Percentiles rank a stretch among this genome's conserved stretches.
Conservation (phyloP, 2,797 vertebrate genomes). For the Sebastes oblongus region DNA sequence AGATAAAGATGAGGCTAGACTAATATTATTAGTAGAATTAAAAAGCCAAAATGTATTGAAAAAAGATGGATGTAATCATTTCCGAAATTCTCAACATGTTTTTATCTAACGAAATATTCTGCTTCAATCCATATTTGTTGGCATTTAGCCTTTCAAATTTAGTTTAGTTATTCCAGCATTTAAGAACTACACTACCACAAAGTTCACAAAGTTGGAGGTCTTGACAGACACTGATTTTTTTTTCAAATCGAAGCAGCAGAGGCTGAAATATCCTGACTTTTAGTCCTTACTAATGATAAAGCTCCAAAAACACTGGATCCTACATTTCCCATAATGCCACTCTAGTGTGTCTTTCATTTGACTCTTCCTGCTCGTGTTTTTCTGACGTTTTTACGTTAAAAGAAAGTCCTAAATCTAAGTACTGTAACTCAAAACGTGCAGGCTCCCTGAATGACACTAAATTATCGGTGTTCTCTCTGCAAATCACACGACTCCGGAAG, state of each 20-base stretch:
- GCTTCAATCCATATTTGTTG: no score
- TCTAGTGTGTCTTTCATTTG: not conserved
- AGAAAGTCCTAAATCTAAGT: not conserved
- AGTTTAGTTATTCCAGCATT: not conserved
- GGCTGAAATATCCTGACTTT: not conserved
- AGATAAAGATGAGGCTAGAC: no score
- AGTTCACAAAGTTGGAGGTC: not conserved
- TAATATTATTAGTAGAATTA: no score
- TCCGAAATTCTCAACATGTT: no score
- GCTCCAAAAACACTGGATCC: not conserved
- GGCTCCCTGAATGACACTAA: not conserved
- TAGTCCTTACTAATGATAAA: not conserved
- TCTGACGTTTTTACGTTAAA: not conserved
- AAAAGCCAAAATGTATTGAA: no score
- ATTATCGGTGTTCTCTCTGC: not conserved
- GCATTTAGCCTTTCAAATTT: no score
- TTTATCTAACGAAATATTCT: no score
- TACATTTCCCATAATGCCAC: slow-evolving; percentile 13
- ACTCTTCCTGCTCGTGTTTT: not conserved
- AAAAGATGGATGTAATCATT: no score
- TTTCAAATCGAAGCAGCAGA: no score
- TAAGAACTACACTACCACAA: not conserved
- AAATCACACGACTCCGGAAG: not conserved
- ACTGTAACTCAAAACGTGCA: not conserved
- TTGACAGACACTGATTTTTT: not conserved